Evolutionary conservation across 2,113 vertebrate genomes (phyloP).

Genomic region (Cottus gobio): DNA sequence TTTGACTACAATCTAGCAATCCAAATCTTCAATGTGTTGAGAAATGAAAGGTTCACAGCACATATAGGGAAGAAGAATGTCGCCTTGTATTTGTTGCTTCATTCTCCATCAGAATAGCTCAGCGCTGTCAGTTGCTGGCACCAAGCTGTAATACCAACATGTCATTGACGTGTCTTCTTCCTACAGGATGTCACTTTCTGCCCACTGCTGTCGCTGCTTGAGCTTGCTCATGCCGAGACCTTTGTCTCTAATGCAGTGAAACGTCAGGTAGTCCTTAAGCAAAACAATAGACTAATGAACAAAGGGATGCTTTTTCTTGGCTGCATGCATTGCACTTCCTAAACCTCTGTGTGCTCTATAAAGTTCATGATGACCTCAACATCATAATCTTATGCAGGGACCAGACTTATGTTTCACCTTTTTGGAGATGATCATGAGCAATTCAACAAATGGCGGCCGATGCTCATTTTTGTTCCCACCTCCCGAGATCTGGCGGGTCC

Average conservation of each 20-base stretch:
- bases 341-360: conserved; percentile 10
- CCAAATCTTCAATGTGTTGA: not conserved
- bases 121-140: not conserved
- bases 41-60: not conserved
- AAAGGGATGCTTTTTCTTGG: conserved; percentile 43
- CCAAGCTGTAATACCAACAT: conserved; percentile 25
- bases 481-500: not conserved
- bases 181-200: conserved; percentile 5
- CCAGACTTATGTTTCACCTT: not conserved
- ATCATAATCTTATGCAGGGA: not conserved
- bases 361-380: not conserved
- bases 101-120: not conserved
- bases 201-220: conserved; percentile 27
- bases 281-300: conserved; percentile 60
- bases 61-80: conserved; percentile 19
- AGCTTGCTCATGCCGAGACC: conserved; percentile 41
- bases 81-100: conserved; percentile 5
- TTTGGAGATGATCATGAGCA: not conserved
- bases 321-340: conserved; percentile 57
- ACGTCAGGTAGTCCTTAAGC: conserved; percentile 52
- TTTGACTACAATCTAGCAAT: not conserved
- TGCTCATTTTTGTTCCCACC: not conserved
- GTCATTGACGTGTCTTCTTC: not conserved
- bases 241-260: conserved; percentile 50
- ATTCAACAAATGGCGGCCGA: not conserved